Evolutionary conservation across 1,140 invertebrate genomes (phyloP).

Genomic region (Oryctes rhinoceros): DNA sequence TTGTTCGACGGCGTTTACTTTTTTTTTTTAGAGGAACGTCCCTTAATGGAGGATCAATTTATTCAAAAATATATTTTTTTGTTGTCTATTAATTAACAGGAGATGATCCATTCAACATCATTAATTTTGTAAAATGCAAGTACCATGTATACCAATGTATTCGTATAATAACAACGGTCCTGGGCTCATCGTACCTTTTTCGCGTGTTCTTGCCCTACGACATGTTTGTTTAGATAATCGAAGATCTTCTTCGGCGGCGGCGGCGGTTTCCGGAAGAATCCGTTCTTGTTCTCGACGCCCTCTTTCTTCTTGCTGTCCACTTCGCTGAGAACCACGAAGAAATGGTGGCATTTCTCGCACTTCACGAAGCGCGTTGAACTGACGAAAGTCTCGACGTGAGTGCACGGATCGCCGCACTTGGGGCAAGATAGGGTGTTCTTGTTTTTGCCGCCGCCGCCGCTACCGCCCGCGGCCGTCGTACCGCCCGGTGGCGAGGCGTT

Average conservation of each 20-base stretch:
- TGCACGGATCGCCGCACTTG: constrained; percentile 95
- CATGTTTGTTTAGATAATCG: constrained; percentile 94
- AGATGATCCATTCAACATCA: too few species aligned
- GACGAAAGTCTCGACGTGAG: constrained; percentile 96
- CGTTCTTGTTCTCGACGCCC: constrained; percentile 71
- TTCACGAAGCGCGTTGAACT: constrained; percentile 96
- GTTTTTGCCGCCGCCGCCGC: constrained; percentile 60
- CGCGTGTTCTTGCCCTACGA: constrained; percentile 97
- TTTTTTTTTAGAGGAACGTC: too few species aligned
- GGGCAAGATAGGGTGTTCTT: constrained; percentile 83
- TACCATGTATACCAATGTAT: too few species aligned
- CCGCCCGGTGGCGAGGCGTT: constrained; percentile 42
- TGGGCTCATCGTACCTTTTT: constrained; percentile 74
- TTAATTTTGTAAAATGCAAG: too few species aligned
- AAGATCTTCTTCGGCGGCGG: constrained; percentile 95
- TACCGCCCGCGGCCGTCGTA: constrained; percentile 42
- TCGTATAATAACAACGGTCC: too few species aligned
- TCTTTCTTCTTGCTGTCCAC: constrained; percentile 91
- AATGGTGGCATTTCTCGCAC: constrained; percentile 97
- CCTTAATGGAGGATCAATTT: too few species aligned
- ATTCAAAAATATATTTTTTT: too few species aligned
- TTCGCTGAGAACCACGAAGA: constrained; percentile 96
- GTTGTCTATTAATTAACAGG: too few species aligned
- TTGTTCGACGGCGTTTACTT: too few species aligned
- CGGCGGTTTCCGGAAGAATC: constrained; percentile 80